A percentile compares a stretch with the other conserved stretches of the same genome.
phyloP scores from a whole-genome alignment of 2,888 invertebrate genomes.

The Caenorhabditis doughertyi region DNA sequence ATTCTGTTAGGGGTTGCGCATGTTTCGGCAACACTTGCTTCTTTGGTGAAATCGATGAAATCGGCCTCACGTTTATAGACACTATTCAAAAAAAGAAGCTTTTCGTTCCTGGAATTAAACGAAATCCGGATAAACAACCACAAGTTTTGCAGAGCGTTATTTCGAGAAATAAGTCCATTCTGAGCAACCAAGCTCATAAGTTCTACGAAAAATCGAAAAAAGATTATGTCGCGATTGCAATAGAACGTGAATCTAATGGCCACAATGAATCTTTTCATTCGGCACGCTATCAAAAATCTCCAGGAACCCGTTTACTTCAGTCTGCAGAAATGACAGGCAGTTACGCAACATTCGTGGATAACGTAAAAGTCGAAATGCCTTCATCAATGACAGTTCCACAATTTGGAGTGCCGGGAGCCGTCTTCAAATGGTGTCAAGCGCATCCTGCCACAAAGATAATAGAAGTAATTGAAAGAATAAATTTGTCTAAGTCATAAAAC shows the following conservation, averaged over 20 bases:
- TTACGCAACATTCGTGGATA: constrained; percentile 63
- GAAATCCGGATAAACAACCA: constrained; percentile 63
- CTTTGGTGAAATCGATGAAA: constrained; percentile 90
- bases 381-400: constrained; percentile 20
- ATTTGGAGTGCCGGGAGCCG: constrained; percentile 67
- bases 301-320: constrained; percentile 47
- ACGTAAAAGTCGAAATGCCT: constrained; percentile 49
- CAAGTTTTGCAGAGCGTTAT: constrained; percentile 71
- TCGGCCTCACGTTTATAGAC: constrained; percentile 68
- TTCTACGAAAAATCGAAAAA: constrained; percentile 49
- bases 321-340: constrained; percentile 41
- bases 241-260: constrained; percentile 7
- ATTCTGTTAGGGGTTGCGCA: constrained; percentile 88
- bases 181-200: constrained; percentile 34
- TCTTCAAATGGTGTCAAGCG: constrained; percentile 64
- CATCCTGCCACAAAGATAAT: constrained; percentile 49
- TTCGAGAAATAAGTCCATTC: constrained; percentile 17
- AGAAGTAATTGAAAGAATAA: constrained; percentile 6
- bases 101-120: constrained; percentile 64
- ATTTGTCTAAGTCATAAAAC: too few relatives aligned
- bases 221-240: constrained; percentile 4
- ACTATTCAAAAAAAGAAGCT: constrained; percentile 51
- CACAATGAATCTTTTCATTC: constrained; percentile 69
- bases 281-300: constrained; percentile 59
- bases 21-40: constrained; percentile 96